Conservation (phyloP, 2,888 invertebrate species). For the Lamellibrachia satsuma region DNA sequence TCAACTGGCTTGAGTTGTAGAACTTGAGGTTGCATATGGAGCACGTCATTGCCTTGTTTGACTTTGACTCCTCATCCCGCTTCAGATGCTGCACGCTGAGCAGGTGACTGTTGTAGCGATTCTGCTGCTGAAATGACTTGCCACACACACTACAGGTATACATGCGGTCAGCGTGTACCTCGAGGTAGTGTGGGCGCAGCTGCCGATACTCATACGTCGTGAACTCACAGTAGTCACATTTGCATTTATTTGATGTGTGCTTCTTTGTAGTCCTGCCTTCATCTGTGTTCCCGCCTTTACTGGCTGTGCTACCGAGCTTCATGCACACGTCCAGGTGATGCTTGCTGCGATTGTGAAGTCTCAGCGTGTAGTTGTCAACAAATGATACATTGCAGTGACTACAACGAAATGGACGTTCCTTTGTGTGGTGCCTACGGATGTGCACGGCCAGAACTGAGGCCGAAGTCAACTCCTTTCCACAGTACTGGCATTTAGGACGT, state of each 20-base stretch:
- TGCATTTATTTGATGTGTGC: slow-evolving; percentile 29
- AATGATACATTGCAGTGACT: slow-evolving; percentile 45
- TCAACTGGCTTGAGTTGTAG: slow-evolving; percentile 50
- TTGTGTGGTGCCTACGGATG: slow-evolving; percentile 42
- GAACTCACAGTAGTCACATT: slow-evolving; percentile 57
- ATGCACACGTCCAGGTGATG: slow-evolving; percentile 35
- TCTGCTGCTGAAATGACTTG: slow-evolving; percentile 46
- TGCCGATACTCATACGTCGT: slow-evolving; percentile 48
- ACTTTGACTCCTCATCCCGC: slow-evolving; percentile 29
- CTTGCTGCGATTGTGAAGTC: slow-evolving; percentile 39
- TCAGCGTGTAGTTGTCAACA: slow-evolving; percentile 41
- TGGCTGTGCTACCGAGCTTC: not conserved
- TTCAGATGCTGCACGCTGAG: slow-evolving; percentile 28
- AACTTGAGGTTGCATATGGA: slow-evolving; percentile 53
- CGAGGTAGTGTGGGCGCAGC: slow-evolving; percentile 54
- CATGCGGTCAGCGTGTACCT: slow-evolving; percentile 50
- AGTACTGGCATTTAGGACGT: slow-evolving; percentile 44
- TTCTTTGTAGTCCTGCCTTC: slow-evolving; percentile 30
- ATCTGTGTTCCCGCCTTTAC: slow-evolving; percentile 26
- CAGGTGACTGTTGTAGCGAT: slow-evolving; percentile 29
- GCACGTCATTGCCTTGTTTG: not conserved
- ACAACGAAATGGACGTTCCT: slow-evolving; percentile 46
- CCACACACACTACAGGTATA: slow-evolving; percentile 54
- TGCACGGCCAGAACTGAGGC: slow-evolving; percentile 44
- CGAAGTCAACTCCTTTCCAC: slow-evolving; percentile 41